Base-by-base conservation (phyloP, 2,888 invertebrate species). In the Ommatoiulus sabulosus region DNA sequence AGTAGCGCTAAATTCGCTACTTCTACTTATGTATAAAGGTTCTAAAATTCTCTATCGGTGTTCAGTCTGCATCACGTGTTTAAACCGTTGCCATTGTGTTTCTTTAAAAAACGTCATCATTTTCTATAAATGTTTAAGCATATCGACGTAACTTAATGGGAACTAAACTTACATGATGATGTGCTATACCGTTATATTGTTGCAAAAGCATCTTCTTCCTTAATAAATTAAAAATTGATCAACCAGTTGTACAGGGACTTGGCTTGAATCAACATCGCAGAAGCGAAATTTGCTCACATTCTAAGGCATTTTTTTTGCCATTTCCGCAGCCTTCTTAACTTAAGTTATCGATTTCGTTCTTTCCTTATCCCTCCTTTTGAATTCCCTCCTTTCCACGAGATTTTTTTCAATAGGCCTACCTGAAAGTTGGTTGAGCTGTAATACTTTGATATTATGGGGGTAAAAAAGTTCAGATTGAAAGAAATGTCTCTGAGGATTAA, bases 401-500 rank as follows among this genome's bases (percentile, higher is more conserved):
- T 35, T 72, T 24, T 72, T 20, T 8, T 72, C 72, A 24, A 72
- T 72, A 72, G 72, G 72, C 72, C 24, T 72, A 72, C 72, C 72
- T 72, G 72, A n/a, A 72, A 72, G 72, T 72, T 72, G 72, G 72
- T 24, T 63, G 72, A 24, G 24, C 72, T 24, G 72, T 24, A 72
- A 72, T 24, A 72, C 72, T 24, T 8, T 20, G 24, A 72, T 20
- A 72, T 72, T 72, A 24, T n/a, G 72, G 10, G 24, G 10, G 20
- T 7, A 8, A 72, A 72, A 72, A 72, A 72, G 72, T 24, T 72
- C 10, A 20, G 72, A 72, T 72, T 72, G 72, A 72, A 72, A 72
- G 20, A 72, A 72, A 72, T 72, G 72, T 72, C 72, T 72, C 72
- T 24, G 10, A 72, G 72, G 72, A 72, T 72, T 72, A 72, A 72